phyloP scores from a whole-genome alignment of 2,888 invertebrate genomes.

The Tipula helvola region DNA sequence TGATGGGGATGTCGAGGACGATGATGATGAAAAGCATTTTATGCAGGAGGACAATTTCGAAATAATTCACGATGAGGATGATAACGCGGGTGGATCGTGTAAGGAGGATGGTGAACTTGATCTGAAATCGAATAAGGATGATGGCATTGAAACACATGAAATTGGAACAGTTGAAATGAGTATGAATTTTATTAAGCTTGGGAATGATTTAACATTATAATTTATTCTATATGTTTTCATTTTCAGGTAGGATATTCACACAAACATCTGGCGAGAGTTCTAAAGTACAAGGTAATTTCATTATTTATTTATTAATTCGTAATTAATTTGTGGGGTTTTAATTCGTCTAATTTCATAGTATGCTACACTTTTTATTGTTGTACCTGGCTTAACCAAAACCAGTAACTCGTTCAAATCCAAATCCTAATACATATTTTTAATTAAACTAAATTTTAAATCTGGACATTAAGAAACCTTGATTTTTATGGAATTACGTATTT shows the following conservation, averaged over 20 bases:
- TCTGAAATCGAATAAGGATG: background rate
- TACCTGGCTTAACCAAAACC: no score
- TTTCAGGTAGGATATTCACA: conserved; percentile 15
- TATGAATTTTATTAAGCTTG: conserved; percentile 15
- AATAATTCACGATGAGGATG: background rate
- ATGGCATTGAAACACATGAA: conserved; percentile 25
- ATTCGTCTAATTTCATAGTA: background rate
- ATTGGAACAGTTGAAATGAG: conserved; percentile 33
- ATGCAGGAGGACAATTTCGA: background rate
- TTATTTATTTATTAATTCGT: background rate
- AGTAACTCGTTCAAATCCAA: no score
- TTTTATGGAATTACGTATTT: no score
- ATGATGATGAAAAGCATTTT: background rate
- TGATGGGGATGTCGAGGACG: background rate
- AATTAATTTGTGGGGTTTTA: background rate
- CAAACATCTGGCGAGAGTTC: conserved; percentile 13
- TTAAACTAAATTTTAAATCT: no score
- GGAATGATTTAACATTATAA: background rate
- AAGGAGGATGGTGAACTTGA: background rate
- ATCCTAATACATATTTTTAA: no score
- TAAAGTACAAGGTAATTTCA: background rate
- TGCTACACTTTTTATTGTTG: no score
- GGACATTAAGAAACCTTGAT: no score
- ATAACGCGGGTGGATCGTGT: background rate
- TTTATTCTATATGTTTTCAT: background rate